phyloP scores from a whole-genome alignment of 2,888 invertebrate species.

The Neoaliturus tenellus region DNA sequence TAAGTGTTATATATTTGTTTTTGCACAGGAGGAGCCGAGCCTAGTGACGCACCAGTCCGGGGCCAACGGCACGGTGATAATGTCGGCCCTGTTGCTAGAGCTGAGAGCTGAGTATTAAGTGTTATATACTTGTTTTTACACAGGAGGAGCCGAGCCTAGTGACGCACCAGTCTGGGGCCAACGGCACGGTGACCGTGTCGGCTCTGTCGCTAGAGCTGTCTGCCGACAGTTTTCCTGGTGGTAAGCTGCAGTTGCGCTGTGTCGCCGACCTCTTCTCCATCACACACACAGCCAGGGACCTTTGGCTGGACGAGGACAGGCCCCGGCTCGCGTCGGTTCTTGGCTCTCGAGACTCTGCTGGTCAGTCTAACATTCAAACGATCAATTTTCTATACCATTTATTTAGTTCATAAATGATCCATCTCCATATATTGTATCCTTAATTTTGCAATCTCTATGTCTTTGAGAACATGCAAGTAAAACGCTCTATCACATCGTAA shows the following conservation, averaged over 20 bases:
- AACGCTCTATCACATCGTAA: neutral
- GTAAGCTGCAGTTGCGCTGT: slow-evolving; percentile 68
- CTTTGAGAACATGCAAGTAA: neutral
- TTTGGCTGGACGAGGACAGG: slow-evolving; percentile 64
- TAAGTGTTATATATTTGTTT: too few species aligned
- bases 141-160: slow-evolving; percentile 21
- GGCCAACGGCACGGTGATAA: slow-evolving; percentile 55
- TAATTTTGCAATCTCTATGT: neutral
- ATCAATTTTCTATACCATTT: too few species aligned
- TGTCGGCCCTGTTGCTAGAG: slow-evolving; percentile 61
- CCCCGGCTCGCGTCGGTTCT: slow-evolving; percentile 65
- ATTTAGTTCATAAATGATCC: too few species aligned
- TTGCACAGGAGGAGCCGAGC: slow-evolving; percentile 4
- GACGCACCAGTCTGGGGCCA: neutral
- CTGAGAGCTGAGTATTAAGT: slow-evolving; percentile 58
- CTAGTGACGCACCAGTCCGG: slow-evolving; percentile 14
- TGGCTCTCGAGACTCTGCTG: slow-evolving; percentile 56
- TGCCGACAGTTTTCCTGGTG: slow-evolving; percentile 62
- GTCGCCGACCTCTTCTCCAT: slow-evolving; percentile 64
- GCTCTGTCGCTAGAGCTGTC: slow-evolving; percentile 62
- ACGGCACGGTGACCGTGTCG: slow-evolving; percentile 58
- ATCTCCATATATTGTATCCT: too few species aligned
- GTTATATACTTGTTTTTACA: too few species aligned
- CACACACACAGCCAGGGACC: slow-evolving; percentile 62
- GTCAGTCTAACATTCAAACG: too few species aligned